Evolutionary conservation across 2,888 invertebrate species (phyloP), one percentile per base, ranked within the genome.

Genomic region (Scaptomyza reducta): DNA sequence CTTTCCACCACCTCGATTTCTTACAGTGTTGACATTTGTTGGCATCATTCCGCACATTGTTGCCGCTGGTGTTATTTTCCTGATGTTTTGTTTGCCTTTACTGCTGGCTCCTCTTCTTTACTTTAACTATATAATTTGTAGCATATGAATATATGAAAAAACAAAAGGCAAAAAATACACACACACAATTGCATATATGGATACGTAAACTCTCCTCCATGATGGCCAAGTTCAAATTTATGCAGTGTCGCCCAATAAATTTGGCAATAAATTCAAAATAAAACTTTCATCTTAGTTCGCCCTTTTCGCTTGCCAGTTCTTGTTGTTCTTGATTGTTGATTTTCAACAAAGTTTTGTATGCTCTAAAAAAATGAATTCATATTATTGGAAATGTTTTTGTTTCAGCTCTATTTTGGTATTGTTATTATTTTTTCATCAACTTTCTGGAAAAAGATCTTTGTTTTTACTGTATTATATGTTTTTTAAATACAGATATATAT

Each of bases 201-300:
- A 58, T 73, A 61, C 69, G 65, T 61, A 78, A 79, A 78, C 80
- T 78, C 50, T 10, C 31, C 70, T 68, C 47, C 64, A 45, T 68
- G 67, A 59, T 78, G 79, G 74, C 79, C 84, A 86, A 86, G 86
- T 82, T 82, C 79, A 84, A 85, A 85, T 85, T 85, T 85, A 85
- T 85, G 84, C 84, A 85, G 84, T 85, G 84, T 84, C 76, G 86
- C 65, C 84, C 86, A 86, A 85, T 85, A 85, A 85, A 86, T 86
- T 85, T 55, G 76, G 84, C 86, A 86, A 85, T 85, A 85, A 85
- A 85, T 85, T 85, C 84, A 80, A 86, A 85, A 85, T 85, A 81
- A 85, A 85, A 85, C 69, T 84, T 85, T 85, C 81, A 83, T 84
- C 81, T 83, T 79, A 59, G 53, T 62, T 16, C 57, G 68, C 61